Percentiles rank a stretch among this genome's conserved stretches.
Conservation (phyloP, 1,140 invertebrate species). For the Lasioglossum albipes region DNA sequence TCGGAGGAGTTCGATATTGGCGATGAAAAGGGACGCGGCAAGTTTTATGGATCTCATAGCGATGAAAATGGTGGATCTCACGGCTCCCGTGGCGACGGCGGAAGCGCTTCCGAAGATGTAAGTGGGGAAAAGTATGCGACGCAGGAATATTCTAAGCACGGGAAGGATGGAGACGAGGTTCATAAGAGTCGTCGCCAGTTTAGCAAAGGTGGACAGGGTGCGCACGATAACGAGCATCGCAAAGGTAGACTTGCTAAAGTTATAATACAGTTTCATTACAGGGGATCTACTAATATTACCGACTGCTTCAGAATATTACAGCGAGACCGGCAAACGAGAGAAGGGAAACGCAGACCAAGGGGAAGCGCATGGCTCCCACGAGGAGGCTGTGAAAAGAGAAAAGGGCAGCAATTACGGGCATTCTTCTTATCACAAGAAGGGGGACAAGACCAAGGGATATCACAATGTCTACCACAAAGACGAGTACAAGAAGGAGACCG, state of each 20-base stretch:
- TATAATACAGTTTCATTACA: background rate
- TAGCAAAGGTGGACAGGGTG: constrained; percentile 79
- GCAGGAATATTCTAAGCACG: constrained; percentile 81
- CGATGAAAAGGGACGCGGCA: background rate
- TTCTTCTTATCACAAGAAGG: constrained; percentile 84
- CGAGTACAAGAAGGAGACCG: constrained; percentile 87
- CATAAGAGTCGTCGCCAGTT: constrained; percentile 82
- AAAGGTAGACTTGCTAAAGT: constrained; percentile 61
- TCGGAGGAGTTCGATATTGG: background rate
- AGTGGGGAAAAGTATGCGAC: constrained; percentile 1
- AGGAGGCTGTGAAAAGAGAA: constrained; percentile 84
- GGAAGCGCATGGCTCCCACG: constrained; percentile 84
- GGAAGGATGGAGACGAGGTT: constrained; percentile 82
- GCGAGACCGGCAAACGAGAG: constrained; percentile 83
- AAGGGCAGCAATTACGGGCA: constrained; percentile 84
- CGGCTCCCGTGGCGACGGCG: background rate
- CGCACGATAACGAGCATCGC: constrained; percentile 67
- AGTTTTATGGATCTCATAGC: background rate
- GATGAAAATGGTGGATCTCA: constrained; percentile 3
- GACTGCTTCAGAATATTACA: constrained; percentile 80
- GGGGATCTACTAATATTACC: background rate
- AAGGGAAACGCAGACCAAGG: constrained; percentile 84
- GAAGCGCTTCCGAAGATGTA: constrained; percentile 24
- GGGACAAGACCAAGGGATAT: constrained; percentile 85
- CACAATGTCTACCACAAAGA: constrained; percentile 88